Evolutionary conservation across 2,797 vertebrate genomes (phyloP), one percentile per base, ranked within the genome.

Genomic region (Mustela erminea): DNA sequence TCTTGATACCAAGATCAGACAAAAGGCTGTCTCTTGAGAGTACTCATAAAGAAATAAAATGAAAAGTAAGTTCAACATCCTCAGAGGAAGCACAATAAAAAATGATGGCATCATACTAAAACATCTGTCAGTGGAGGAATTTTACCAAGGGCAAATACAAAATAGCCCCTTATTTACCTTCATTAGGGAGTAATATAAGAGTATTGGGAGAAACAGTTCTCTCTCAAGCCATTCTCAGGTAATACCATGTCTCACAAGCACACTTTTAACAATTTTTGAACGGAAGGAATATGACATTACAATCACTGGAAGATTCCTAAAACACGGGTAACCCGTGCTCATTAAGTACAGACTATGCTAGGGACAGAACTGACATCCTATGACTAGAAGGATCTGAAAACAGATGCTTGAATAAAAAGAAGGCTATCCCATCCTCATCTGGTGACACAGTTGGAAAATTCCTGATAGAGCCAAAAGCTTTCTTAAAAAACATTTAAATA

Each of bases 11-110:
- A 70, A 90, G 27, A 78, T 3, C 38, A 86, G 58, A 87, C 46
- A 87, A 93, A 68, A 74, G 23, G 82, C 10, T 18, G 3, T 58
- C 49, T 91, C 72, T 88, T 56, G 23, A 72, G 29, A 92, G 32
- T 82, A 35, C 43, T 84, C 83, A 66, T 74, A 52, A 80, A 87
- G 68, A 93, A 87, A 91, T 62, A 90, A 9, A 92, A 94, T n/a
- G 5, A 94, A 92, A 27, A 78, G 1, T 58, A 93, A 74, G 32
- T 96, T 93, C 29, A 87, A 75, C 21, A 80, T 84, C 70, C n/a
- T 95, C 52, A 85, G 38, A 89, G 41, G 58, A 74, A 41, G 41
- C 56, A 94, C 17, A 38, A 90, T 49, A 90, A 89, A 89, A 35
- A 41, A 35, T 75, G 41, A 60, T 56, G 81, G 54, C 14, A 58